Percentiles rank a stretch among this genome's conserved stretches.
Evolutionary conservation across 2,113 vertebrate genomes (phyloP).

Genomic region (Mesocricetus auratus): DNA sequence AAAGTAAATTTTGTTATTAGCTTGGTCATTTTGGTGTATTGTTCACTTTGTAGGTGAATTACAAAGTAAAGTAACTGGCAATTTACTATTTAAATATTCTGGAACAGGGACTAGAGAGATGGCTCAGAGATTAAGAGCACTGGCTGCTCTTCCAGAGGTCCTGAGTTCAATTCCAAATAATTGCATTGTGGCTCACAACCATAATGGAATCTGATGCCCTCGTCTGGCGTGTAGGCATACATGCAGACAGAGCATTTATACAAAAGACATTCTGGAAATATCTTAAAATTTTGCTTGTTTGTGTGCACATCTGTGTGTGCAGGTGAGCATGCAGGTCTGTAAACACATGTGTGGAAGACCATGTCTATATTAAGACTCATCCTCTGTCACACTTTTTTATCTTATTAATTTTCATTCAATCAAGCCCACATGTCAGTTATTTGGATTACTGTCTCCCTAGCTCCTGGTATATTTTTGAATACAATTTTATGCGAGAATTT

Average conservation of each 20-base stretch:
- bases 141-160: no score
- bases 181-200: no score
- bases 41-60: neutral
- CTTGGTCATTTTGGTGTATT: neutral
- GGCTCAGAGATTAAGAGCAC: no score
- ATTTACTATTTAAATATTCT: neutral
- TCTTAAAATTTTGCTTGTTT: neutral
- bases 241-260: no score
- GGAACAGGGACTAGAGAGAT: no score
- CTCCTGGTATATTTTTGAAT: neutral
- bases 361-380: neutral
- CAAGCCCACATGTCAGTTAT: neutral
- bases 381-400: neutral
- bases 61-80: conserved; percentile 9
- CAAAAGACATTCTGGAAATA: no score
- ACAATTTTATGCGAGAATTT: neutral
- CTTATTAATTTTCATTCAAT: neutral
- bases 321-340: no score
- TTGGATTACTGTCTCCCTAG: neutral
- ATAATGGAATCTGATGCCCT: no score
- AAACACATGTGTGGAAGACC: neutral
- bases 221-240: no score
- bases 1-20: neutral
- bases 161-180: no score
- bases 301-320: neutral